Evolutionary conservation across 2,113 vertebrate species (phyloP).

Genomic region (Centropus bengalensis): DNA sequence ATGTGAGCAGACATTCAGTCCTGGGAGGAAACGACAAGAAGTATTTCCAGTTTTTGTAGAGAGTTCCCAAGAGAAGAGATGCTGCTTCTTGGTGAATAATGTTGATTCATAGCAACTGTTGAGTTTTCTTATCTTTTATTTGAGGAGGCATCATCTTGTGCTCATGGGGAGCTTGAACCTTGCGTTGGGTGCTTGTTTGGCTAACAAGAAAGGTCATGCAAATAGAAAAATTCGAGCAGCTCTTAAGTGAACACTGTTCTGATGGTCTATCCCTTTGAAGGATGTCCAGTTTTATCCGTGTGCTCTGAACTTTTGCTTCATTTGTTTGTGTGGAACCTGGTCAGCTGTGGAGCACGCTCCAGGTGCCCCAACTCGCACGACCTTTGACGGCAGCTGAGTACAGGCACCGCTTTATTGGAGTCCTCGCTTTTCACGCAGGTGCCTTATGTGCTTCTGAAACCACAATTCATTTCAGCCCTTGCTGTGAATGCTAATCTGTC

Average conservation of each 20-base stretch:
- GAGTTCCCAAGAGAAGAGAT: constrained; percentile 31
- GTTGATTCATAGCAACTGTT: constrained; percentile 42
- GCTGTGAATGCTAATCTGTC: background rate
- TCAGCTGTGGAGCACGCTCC: background rate
- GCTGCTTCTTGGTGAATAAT: background rate
- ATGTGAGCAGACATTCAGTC: constrained; percentile 32
- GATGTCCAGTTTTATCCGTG: background rate
- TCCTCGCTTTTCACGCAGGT: constrained; percentile 4
- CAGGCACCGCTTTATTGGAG: background rate
- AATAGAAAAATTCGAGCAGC: constrained; percentile 23
- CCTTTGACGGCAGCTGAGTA: background rate
- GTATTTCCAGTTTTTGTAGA: constrained; percentile 32
- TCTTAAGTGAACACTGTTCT: background rate
- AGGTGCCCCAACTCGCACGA: fast-evolving
- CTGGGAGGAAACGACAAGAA: constrained; percentile 4
- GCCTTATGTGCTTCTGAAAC: background rate
- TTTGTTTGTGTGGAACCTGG: background rate
- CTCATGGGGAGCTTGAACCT: constrained; percentile 43
- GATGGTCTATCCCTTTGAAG: background rate
- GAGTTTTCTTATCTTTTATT: constrained; percentile 35
- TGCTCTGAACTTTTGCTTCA: background rate
- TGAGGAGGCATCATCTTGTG: constrained; percentile 1
- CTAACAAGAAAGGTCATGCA: constrained; percentile 36
- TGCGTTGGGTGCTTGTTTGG: background rate
- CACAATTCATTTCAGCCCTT: constrained; percentile 5